Evolutionary conservation across 2,888 invertebrate species (phyloP).

Genomic region (Anorthoa munda): DNA sequence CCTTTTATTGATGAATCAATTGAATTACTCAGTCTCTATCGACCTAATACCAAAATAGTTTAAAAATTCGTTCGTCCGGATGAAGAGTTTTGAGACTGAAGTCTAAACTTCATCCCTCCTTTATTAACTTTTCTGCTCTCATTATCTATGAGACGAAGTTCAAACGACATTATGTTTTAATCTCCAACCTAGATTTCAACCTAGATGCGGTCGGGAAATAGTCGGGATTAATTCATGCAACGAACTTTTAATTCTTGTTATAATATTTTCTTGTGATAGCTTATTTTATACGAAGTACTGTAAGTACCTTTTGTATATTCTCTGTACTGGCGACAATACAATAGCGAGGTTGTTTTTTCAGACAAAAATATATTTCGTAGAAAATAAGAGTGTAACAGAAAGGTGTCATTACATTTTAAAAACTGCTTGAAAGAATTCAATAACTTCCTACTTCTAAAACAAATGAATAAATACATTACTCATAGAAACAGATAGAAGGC

Average conservation of each 20-base stretch:
- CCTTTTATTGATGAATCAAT: constrained; percentile 9
- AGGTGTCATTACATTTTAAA: too few species aligned
- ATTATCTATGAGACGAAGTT: constrained; percentile 31
- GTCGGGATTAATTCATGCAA: constrained; percentile 11
- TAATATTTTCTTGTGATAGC: background rate
- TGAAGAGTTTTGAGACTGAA: constrained; percentile 22
- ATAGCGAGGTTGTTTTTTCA: too few species aligned
- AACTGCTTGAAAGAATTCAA: too few species aligned
- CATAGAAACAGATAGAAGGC: background rate
- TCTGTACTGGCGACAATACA: too few species aligned
- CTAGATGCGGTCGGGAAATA: background rate
- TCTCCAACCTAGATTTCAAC: constrained; percentile 21
- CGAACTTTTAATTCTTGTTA: background rate
- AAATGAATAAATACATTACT: background rate
- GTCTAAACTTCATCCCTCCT: constrained; percentile 3
- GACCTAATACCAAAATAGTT: constrained; percentile 37
- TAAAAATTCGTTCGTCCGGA: constrained; percentile 4
- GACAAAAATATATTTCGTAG: too few species aligned
- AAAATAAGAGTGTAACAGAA: too few species aligned
- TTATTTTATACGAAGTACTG: background rate
- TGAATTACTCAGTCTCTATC: constrained; percentile 18
- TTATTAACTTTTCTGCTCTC: constrained; percentile 16
- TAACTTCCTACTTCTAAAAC: too few species aligned
- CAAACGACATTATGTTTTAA: constrained; percentile 32
- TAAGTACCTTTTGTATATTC: background rate